phyloP scores from a whole-genome alignment of 2,113 vertebrate genomes.

The Ageneiosus marmoratus region DNA sequence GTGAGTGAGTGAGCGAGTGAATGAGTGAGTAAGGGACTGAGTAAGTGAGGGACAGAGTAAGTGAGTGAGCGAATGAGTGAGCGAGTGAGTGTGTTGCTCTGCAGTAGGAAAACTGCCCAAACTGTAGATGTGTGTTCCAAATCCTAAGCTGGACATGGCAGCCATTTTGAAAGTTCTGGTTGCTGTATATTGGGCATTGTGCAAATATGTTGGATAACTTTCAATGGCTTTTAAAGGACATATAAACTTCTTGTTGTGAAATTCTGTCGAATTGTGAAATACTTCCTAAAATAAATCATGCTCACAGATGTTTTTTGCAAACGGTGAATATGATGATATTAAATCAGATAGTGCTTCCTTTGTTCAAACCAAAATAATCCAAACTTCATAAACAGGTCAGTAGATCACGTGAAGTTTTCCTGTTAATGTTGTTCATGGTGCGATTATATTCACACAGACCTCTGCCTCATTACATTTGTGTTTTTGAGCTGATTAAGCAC shows the following conservation, averaged over 20 bases:
- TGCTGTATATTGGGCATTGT: constrained; percentile 15
- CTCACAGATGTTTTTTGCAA: background rate
- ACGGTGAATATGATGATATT: background rate
- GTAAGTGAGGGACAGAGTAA: background rate
- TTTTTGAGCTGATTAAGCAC: background rate
- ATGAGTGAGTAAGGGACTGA: background rate
- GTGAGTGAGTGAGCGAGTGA: background rate
- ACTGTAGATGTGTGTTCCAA: constrained; percentile 21
- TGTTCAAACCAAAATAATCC: background rate
- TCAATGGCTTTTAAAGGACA: constrained; percentile 23
- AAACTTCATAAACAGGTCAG: background rate
- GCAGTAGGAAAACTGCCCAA: constrained; percentile 4
- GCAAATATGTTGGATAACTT: constrained; percentile 24
- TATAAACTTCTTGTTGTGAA: constrained; percentile 39
- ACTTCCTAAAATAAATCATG: background rate
- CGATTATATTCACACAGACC: background rate
- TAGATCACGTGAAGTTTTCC: background rate
- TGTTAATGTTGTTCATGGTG: background rate
- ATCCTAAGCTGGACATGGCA: constrained; percentile 28
- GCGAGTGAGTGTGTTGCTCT: background rate
- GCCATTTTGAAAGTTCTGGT: constrained; percentile 1
- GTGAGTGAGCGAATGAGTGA: background rate
- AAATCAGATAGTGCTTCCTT: background rate
- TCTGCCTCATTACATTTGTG: background rate
- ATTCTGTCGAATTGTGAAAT: constrained; percentile 9